Conservation (phyloP, 2,113 vertebrate genomes). For the Phodopus roborovskii region DNA sequence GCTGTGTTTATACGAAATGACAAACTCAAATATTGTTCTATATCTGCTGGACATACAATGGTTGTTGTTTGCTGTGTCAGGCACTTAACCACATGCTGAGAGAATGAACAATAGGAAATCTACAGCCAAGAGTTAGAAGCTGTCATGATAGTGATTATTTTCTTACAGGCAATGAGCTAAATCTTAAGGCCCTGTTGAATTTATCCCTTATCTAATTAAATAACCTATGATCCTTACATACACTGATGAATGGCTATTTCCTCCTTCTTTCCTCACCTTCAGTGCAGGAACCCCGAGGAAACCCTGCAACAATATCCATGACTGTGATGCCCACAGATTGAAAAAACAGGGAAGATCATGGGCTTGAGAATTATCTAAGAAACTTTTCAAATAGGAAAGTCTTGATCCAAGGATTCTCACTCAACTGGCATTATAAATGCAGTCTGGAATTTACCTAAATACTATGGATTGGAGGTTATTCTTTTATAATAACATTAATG, state of each 20-base stretch:
- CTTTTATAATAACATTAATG: no score
- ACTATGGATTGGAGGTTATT: fast-evolving
- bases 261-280: background rate
- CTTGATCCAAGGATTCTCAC: background rate
- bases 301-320: background rate
- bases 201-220: conserved; percentile 38
- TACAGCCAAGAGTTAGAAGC: background rate
- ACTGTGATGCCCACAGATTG: background rate
- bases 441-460: background rate
- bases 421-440: background rate
- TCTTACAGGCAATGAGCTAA: conserved; percentile 44
- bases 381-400: background rate
- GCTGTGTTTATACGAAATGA: background rate
- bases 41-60: background rate
- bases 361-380: background rate
- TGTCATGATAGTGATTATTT: background rate
- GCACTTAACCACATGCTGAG: background rate
- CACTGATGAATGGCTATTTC: background rate
- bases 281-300: background rate
- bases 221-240: background rate
- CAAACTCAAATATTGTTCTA: background rate
- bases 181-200: conserved; percentile 18
- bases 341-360: background rate
- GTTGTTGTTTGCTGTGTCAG: background rate
- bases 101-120: background rate